These are phyloP conservation scores for Luidia sarsii DNA, from an alignment of 53 echinoderm and acorn worm species.

Conservation along the genomic window DNA sequence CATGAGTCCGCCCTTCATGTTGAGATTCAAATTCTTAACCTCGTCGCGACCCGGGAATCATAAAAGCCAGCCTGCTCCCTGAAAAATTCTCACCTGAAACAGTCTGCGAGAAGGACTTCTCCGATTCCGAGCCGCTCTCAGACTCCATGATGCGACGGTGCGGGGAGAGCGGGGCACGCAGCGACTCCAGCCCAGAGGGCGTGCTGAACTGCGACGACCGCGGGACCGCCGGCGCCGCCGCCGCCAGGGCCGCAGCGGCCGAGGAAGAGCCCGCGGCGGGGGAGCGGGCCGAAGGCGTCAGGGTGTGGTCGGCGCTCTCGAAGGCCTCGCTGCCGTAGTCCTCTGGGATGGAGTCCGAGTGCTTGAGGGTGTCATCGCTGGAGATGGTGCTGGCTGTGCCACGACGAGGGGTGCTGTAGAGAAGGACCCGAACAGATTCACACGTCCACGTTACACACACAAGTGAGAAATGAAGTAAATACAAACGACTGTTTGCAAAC, in stretches of 20 bases:
- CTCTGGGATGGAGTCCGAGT: slow-evolving; percentile 58
- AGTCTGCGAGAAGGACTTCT: slow-evolving; percentile 94
- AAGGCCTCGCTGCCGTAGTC: slow-evolving; percentile 90
- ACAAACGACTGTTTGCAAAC: no score
- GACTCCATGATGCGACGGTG: slow-evolving; percentile 74
- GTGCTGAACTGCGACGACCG: not conserved
- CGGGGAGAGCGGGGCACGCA: slow-evolving; percentile 50
- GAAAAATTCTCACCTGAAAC: slow-evolving; percentile 88
- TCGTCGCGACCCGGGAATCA: no score
- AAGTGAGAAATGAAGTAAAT: not conserved
- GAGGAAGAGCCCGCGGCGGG: slow-evolving; percentile 4
- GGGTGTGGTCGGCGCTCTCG: slow-evolving; percentile 81
- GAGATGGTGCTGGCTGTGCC: slow-evolving; percentile 43
- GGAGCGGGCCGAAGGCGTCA: slow-evolving; percentile 70
- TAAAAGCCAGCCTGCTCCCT: no score
- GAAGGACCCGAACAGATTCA: not conserved
- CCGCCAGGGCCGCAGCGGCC: not conserved
- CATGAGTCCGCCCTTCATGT: no score
- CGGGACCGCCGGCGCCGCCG: not conserved
- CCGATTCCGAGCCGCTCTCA: slow-evolving; percentile 96
- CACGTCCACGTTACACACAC: not conserved
- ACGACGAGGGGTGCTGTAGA: slow-evolving; percentile 13
- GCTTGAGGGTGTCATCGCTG: slow-evolving; percentile 88
- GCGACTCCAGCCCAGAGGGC: slow-evolving; percentile 59
- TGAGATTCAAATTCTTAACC: no score